Evolutionary conservation across 2,113 vertebrate species (phyloP), one percentile per base, ranked within the genome.

Genomic region (Rhegmatorhina hoffmannsi): DNA sequence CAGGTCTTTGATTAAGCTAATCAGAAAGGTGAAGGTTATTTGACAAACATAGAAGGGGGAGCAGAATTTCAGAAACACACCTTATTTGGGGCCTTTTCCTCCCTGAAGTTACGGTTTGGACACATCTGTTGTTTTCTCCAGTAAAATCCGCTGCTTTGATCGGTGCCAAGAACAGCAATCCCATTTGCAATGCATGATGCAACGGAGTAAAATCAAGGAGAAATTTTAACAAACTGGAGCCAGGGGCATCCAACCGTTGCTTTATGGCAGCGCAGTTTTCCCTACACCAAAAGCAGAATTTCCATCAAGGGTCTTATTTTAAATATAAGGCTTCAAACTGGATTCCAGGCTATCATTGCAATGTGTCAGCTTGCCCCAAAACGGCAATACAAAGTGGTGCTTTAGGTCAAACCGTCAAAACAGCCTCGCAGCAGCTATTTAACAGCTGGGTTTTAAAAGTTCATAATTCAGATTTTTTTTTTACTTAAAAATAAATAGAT

Each of bases 41-140:
- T 31, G 20, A 52, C 69, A 91, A 73, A 25, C 1, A 0, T 43
- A 34, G 58, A 55, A 70, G 67, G 66, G 84, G 89, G 87, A 85
- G 91, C 63, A 73, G 50, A 78, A 77, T 83, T 84, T 95, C 75
- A 92, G 79, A 87, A 92, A 88, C 82, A 10, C 94, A 97, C 94
- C 94, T 93, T 96, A 94, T 97, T 93, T 96, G 94, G 95, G 90
- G 79, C 90, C 91, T 92, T 96, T 91, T 94, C 56, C 84, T 93
- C 95, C 92, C 89, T 6, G 53, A 83, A 60, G 77, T 82, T 94
- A 94, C 1, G 3, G 67, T 63, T 95, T 90, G 95, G 93, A 90
- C 93, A 91, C 95, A 97, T 94, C 95, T 96, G 93, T 96, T 95
- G 95, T 96, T 97, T 96, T 97, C 95, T 94, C 90, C 95, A 92